phyloP scores from a whole-genome alignment of 2,888 invertebrate species.

The Xanthorhoe designata region DNA sequence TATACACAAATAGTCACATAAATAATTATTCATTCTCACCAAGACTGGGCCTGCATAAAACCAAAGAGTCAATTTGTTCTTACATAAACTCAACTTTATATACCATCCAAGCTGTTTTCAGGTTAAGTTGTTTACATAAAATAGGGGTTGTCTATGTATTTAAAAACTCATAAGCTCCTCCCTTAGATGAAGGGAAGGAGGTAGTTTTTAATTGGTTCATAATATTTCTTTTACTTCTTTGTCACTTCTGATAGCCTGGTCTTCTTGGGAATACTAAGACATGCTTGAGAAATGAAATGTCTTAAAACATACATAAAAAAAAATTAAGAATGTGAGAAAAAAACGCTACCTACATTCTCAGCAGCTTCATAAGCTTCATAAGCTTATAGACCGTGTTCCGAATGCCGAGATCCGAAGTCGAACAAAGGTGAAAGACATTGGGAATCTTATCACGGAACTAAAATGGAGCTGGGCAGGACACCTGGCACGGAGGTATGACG shows the following conservation, averaged over 20 bases:
- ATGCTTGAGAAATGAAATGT: not conserved
- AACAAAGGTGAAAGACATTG: too few relatives aligned
- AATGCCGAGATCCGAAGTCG: too few relatives aligned
- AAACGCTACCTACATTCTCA: too few relatives aligned
- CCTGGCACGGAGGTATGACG: too few relatives aligned
- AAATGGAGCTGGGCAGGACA: too few relatives aligned
- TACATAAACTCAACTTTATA: not conserved
- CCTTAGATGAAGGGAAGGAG: slow-evolving; percentile 2
- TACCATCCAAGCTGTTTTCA: slow-evolving; percentile 1
- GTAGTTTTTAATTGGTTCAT: not conserved
- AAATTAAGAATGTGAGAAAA: too few relatives aligned
- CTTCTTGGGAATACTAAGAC: slow-evolving; percentile 7
- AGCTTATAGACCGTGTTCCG: too few relatives aligned
- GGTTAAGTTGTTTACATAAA: not conserved
- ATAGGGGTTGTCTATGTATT: not conserved
- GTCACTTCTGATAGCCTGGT: slow-evolving; percentile 7
- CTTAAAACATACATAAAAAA: not conserved
- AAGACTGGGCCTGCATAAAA: slow-evolving; percentile 21
- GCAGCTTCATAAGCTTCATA: too few relatives aligned
- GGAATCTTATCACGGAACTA: too few relatives aligned
- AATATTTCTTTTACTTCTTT: not conserved
- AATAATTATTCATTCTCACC: slow-evolving; percentile 21
- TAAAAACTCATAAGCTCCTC: slow-evolving; percentile 1
- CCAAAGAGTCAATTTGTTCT: slow-evolving; percentile 1
- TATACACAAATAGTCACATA: not conserved